Conservation (phyloP, 2,797 vertebrate species). For the Streptopelia turtur region DNA sequence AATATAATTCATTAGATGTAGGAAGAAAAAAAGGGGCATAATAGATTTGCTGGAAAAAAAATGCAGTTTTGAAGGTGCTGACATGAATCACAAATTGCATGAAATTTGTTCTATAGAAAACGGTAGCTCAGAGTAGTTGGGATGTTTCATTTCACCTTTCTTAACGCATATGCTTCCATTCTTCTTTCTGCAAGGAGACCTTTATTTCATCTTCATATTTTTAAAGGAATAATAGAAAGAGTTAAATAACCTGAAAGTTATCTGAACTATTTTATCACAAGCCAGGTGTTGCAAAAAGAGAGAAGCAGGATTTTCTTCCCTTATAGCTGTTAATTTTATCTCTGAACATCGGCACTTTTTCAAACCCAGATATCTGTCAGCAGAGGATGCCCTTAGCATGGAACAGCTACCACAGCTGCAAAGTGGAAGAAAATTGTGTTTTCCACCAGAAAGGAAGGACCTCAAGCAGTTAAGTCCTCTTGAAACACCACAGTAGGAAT, state of each 20-base stretch:
- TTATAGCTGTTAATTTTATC: not conserved
- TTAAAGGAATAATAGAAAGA: not conserved
- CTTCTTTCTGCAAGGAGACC: not conserved
- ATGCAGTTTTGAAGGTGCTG: not conserved
- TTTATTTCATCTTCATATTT: not conserved
- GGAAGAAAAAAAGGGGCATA: not conserved
- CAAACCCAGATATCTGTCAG: not conserved
- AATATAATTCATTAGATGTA: not conserved
- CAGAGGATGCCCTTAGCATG: not conserved
- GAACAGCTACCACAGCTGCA: not conserved
- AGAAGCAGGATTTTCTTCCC: not conserved
- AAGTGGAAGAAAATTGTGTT: not conserved
- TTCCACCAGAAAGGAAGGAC: not conserved
- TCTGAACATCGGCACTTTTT: not conserved
- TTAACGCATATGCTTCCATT: not conserved
- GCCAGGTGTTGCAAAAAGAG: not conserved
- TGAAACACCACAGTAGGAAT: not conserved
- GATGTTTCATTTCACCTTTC: not conserved
- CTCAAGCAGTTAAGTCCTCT: not conserved
- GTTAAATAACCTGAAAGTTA: not conserved
- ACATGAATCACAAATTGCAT: conserved; percentile 1
- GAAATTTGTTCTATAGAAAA: not conserved
- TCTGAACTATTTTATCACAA: not conserved
- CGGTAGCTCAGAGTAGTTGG: not conserved
- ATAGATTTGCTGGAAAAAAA: conserved; percentile 26